Evolutionary conservation across 1,140 invertebrate genomes (phyloP), one percentile per base, ranked within the genome.

Genomic region (Bombus affinis): DNA sequence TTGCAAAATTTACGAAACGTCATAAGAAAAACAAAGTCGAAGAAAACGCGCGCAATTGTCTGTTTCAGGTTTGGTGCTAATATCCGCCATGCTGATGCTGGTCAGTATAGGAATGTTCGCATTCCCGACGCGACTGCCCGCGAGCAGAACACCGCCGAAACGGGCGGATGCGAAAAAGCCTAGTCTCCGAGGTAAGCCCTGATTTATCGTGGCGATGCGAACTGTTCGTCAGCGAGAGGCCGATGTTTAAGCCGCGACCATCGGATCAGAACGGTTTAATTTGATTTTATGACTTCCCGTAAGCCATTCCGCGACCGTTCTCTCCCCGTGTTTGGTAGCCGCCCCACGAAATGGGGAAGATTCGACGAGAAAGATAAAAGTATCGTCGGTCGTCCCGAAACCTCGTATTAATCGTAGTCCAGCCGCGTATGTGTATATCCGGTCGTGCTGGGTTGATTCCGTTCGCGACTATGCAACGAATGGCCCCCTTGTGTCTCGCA

Each of bases 71-170:
- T 95, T 98, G 88, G 97, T 99, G 53, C 95, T 98, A 75, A 98
- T 99, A 81, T 97, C 98, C 1, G 96, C 96, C 0, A 96, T 98
- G 87, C 96, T 99, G 88, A 96, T 98, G 92, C 89, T 98, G 53
- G 97, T 98, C 70, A 97, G 98, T 22, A 94, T 98, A 42, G 96
- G 97, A 44, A 98, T 99, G 98, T 98, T 98, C 95, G 97, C 97
- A 62, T 99, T 99, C 93, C 98, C 98, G 47, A 96, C 97, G 87
- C 93, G 96, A 82, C 93, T 97, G 89, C 96, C 96, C 12, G 95
- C 95, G 32, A 94, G 95, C 77, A 94, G 95, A 90, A 95, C 95
- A 3, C 92, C 94, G n/a, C 92, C 94, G 15, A 95, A 94, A 86
- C 93, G 92, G 87, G 85, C 92, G 28, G 95, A 95, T 85, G 90